phyloP scores from a whole-genome alignment of 1,140 invertebrate genomes.

The Trichomalopsis sarcophagae region DNA sequence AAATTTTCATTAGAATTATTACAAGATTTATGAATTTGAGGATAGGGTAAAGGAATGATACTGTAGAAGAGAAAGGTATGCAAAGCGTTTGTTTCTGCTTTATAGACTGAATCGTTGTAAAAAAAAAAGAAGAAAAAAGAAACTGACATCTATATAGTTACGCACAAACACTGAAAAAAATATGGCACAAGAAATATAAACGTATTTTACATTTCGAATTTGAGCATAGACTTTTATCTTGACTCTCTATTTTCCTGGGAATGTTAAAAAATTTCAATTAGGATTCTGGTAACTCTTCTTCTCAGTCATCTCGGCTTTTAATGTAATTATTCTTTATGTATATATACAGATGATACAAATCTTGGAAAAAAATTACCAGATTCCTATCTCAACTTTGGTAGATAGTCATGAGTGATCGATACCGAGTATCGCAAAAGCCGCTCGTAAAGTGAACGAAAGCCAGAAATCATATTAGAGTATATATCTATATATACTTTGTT shows the following conservation, averaged over 20 bases:
- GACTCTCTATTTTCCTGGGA: not conserved
- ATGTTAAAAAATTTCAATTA: not conserved
- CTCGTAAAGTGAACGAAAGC: not conserved
- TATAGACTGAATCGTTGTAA: slow-evolving; percentile 18
- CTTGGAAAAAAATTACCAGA: no score
- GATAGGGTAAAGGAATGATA: not conserved
- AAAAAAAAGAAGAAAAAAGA: not conserved
- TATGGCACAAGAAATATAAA: not conserved
- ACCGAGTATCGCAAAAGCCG: not conserved
- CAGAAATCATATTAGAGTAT: slow-evolving; percentile 20
- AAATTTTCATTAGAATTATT: not conserved
- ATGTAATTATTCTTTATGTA: not conserved
- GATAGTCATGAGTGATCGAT: not conserved
- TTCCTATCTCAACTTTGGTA: not conserved
- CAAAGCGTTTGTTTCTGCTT: not conserved
- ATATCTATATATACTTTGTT: slow-evolving; percentile 59
- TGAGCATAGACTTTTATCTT: not conserved
- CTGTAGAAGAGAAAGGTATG: not conserved
- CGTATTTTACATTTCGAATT: not conserved
- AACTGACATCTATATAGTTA: not conserved
- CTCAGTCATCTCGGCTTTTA: not conserved
- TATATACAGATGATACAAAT: not conserved
- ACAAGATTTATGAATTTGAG: not conserved
- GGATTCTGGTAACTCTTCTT: not conserved
- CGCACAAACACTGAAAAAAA: not conserved